Percentiles rank a stretch among this genome's conserved stretches.
Conservation (phyloP, 2,797 vertebrate genomes). For the Oryzias sinensis region DNA sequence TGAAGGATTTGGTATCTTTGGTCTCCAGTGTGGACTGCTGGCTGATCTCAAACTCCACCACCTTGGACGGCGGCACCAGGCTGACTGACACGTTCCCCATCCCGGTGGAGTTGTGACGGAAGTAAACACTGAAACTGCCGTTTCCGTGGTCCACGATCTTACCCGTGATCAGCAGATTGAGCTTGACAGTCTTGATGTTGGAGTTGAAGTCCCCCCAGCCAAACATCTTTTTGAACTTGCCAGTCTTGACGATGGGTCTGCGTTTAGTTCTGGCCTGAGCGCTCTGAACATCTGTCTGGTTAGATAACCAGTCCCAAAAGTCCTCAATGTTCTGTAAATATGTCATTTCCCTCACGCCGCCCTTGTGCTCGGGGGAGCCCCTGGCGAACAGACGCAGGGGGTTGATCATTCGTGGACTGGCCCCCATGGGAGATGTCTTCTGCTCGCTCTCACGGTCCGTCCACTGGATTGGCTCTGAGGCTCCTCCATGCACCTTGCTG, state of each 20-base stretch:
- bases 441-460: conserved; percentile 83
- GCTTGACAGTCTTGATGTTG: conserved; percentile 98
- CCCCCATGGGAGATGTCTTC: conserved; percentile 82
- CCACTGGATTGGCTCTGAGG: conserved; percentile 87
- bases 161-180: conserved; percentile 97
- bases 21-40: conserved; percentile 92
- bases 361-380: conserved; percentile 85
- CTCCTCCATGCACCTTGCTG: conserved; percentile 75
- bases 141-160: conserved; percentile 99
- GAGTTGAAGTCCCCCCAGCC: conserved; percentile 99
- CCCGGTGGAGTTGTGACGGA: conserved; percentile 97
- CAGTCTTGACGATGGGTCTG: conserved; percentile 97
- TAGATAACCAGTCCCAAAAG: conserved; percentile 99
- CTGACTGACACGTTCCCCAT: conserved; percentile 96
- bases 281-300: conserved; percentile 91
- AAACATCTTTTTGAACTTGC: conserved; percentile 99
- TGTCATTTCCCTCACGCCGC: conserved; percentile 82
- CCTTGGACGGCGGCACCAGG: conserved; percentile 96
- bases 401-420: conserved; percentile 86
- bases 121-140: conserved; percentile 98
- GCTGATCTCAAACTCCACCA: conserved; percentile 94
- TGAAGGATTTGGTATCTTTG: conserved; percentile 98
- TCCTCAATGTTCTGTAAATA: conserved; percentile 90
- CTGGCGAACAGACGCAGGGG: conserved; percentile 93
- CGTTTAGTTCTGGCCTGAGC: conserved; percentile 94